phyloP scores from a whole-genome alignment of 2,888 invertebrate species.

The Trimorus sp. region DNA sequence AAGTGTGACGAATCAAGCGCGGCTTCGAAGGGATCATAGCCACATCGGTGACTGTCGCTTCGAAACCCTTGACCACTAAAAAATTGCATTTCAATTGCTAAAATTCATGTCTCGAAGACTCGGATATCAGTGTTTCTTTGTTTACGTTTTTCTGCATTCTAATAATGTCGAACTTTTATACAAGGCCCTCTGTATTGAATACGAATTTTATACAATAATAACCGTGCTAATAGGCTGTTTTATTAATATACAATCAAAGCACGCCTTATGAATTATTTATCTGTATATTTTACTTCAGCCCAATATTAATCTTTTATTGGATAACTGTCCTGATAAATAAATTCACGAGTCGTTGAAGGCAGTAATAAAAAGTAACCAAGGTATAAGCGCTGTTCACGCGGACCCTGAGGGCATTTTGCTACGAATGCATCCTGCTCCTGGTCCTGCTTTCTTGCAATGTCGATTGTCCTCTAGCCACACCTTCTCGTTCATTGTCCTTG shows the following conservation, averaged over 20 bases:
- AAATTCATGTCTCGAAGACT: too few relatives aligned
- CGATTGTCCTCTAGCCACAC: constrained; percentile 57
- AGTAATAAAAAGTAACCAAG: constrained; percentile 78
- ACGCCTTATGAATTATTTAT: constrained; percentile 56
- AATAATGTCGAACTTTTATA: constrained; percentile 8
- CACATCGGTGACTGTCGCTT: too few relatives aligned
- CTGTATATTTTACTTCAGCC: constrained; percentile 56
- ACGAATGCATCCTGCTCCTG: constrained; percentile 74
- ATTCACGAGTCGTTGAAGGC: constrained; percentile 69
- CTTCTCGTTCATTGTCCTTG: constrained; percentile 39
- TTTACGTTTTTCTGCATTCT: too few relatives aligned
- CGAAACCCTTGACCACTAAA: too few relatives aligned
- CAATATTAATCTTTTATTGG: constrained; percentile 61
- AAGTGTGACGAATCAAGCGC: too few relatives aligned
- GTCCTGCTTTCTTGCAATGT: constrained; percentile 53
- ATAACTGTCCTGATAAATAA: constrained; percentile 62
- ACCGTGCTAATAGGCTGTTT: constrained; percentile 50
- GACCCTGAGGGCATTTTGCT: constrained; percentile 76
- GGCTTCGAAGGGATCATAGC: too few relatives aligned
- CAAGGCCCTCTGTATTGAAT: constrained; percentile 10
- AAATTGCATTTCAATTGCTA: too few relatives aligned
- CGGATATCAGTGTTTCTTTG: too few relatives aligned
- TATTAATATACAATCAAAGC: constrained; percentile 56
- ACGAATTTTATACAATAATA: constrained; percentile 48
- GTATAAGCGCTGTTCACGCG: constrained; percentile 73